Evolutionary conservation across 2,113 vertebrate genomes (phyloP), one percentile per base, ranked within the genome.

Genomic region (Lepus americanus): DNA sequence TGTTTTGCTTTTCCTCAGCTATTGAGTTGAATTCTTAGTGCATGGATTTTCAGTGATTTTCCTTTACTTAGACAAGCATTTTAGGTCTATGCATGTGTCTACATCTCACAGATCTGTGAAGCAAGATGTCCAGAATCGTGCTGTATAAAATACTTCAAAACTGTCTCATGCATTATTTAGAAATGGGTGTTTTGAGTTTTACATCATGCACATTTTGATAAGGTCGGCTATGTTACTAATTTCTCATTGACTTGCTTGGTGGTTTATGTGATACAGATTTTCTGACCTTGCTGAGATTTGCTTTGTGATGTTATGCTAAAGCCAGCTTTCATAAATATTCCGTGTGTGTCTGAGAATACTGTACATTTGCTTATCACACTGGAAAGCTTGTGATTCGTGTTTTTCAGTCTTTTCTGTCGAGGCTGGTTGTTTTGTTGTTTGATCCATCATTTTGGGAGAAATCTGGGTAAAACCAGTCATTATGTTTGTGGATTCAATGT

Each of bases 1-100:
- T 67, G 0, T 87, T 87, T 69, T 89, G 70, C 23, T 49, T 92
- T 66, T n/a, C 17, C 53, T 76, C 33, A 86, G 19, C 61, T 79
- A 55, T 22, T 95, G 39, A 66, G 25, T 61, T 97, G 36, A 70
- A 72, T 79, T 66, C 11, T 89, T 79, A 84, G 66, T 16, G 90
- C 39, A 80, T 29, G 6, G 9, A 16, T 77, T 93, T 87, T 78
- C 22, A 77, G 7, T 36, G 17, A 22, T 81, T 91, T 77, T 78
- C 81, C 27, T 74, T 93, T 89, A 39, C 39, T 90, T 67, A 55
- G 0, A 17, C 36, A 73, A 85, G 16, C 33, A 78, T 55, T 59
- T 83, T 92, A 79, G 78, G 27, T 92, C 31, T 86, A 61, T 20
- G 20, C 2, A 36, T 92, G 70, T 70, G 66, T 95, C 59, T 91